These are phyloP conservation scores for Reticulitermes speratus DNA, from an alignment of 1,140 invertebrate species.

Conservation along the genomic window DNA sequence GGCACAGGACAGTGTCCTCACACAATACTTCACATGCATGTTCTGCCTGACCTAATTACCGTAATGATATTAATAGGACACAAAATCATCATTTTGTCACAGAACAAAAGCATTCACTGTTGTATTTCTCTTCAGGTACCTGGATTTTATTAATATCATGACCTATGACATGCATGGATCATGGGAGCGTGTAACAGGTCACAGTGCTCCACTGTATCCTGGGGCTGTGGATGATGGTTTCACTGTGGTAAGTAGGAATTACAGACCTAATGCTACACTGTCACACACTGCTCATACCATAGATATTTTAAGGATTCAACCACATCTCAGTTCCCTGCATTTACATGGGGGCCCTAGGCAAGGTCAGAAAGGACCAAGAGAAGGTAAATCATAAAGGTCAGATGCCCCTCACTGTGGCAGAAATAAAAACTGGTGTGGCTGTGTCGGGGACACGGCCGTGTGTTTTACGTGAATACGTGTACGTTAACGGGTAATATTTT, in stretches of 20 bases:
- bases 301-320: background rate
- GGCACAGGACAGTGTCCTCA: no score
- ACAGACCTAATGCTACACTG: background rate
- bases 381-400: background rate
- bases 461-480: no score
- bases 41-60: no score
- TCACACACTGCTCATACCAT: background rate
- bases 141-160: constrained; percentile 67
- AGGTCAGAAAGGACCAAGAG: background rate
- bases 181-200: constrained; percentile 58
- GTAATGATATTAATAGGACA: no score
- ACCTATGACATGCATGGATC: constrained; percentile 70
- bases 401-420: no score
- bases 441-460: no score
- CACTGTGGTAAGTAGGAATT: constrained; percentile 21
- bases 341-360: background rate
- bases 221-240: background rate
- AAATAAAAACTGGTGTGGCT: no score
- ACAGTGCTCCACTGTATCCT: constrained; percentile 60
- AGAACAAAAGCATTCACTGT: no score
- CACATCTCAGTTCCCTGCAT: background rate
- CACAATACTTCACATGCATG: no score
- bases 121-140: constrained; percentile 45
- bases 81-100: no score
- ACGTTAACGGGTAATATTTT: no score